Evolutionary conservation across 2,797 vertebrate genomes (phyloP).

Genomic region (Chromobotia macracanthus): DNA sequence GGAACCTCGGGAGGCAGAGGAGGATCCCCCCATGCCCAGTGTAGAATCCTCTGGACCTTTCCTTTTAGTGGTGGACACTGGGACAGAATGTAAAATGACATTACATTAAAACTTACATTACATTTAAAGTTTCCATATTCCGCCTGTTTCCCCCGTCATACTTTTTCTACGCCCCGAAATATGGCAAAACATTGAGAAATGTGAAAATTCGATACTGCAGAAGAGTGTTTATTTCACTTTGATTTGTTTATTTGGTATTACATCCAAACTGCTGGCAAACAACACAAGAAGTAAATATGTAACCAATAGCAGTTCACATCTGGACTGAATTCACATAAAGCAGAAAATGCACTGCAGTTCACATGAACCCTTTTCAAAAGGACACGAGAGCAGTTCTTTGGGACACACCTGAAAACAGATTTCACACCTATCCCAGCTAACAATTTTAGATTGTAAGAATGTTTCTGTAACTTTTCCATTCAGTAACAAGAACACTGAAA

Average conservation of each 20-base stretch:
- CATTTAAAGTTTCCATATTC: no score
- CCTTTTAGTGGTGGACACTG: constrained; percentile 96
- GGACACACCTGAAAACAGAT: not conserved
- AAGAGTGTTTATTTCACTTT: not conserved
- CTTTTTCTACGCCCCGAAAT: not conserved
- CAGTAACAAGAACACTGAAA: no score
- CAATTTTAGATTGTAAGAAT: no score
- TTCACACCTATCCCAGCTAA: not conserved
- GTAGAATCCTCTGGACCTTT: constrained; percentile 94
- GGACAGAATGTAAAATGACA: not conserved
- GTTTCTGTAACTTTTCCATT: no score
- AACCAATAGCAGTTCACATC: not conserved
- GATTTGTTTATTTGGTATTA: not conserved
- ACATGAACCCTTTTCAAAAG: not conserved
- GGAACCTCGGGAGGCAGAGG: constrained; percentile 74
- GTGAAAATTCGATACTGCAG: not conserved
- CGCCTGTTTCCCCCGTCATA: no score
- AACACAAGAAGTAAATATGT: not conserved
- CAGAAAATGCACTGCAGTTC: not conserved
- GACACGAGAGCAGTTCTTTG: not conserved
- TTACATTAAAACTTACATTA: no score
- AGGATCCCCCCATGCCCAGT: constrained; percentile 94
- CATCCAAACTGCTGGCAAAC: not conserved
- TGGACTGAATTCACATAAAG: not conserved
- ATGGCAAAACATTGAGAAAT: not conserved